Conservation (phyloP, 2,888 invertebrate species). For the Spilosoma lubricipeda region DNA sequence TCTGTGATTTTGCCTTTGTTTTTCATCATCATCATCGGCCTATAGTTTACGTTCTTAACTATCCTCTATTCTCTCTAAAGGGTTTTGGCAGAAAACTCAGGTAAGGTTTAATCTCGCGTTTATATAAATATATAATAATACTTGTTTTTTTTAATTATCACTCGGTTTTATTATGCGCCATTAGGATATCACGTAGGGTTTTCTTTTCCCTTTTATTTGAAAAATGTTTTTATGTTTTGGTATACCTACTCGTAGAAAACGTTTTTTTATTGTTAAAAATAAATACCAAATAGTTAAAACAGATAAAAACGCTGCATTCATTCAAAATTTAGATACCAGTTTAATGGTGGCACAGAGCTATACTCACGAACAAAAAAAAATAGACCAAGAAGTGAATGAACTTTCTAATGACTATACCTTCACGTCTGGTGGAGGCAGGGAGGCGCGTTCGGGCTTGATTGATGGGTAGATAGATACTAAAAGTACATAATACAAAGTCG, state of each 20-base stretch:
- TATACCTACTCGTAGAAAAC: no score
- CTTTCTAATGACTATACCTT: conserved; percentile 66
- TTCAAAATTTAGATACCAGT: conserved; percentile 44
- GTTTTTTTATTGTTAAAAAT: no score
- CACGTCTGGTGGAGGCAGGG: conserved; percentile 58
- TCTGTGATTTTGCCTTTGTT: no score
- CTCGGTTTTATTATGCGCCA: neutral
- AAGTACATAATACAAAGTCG: conserved; percentile 61
- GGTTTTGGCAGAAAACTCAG: no score
- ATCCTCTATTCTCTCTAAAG: no score
- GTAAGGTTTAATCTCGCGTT: no score
- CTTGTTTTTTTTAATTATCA: no score
- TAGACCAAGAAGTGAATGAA: conserved; percentile 77
- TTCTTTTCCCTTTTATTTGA: neutral
- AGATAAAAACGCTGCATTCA: conserved; percentile 18
- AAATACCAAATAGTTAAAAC: neutral
- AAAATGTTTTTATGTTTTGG: neutral
- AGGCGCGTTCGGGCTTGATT: conserved; percentile 61
- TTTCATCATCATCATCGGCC: no score
- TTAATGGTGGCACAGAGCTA: conserved; percentile 32
- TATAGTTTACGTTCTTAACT: no score
- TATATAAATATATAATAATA: no score
- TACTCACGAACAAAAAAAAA: conserved; percentile 63
- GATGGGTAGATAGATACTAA: conserved; percentile 58
- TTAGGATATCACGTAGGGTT: neutral